phyloP scores from a whole-genome alignment of 2,888 invertebrate genomes.

The Tetragonula carbonaria region DNA sequence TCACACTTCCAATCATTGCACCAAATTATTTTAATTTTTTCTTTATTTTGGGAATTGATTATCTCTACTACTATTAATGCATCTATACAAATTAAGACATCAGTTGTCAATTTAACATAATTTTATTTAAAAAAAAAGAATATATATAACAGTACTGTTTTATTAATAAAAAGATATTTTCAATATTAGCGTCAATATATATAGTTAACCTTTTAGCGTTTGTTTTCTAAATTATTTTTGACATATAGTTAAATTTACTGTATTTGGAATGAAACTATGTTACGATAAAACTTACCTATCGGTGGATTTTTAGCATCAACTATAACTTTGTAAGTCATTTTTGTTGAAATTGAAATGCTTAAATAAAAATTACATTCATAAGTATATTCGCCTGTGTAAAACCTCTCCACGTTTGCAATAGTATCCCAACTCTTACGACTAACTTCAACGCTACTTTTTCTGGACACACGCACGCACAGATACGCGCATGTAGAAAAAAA shows the following conservation, averaged over 20 bases:
- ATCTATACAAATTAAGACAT: slow-evolving; percentile 65
- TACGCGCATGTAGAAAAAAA: background rate
- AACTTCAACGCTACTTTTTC: background rate
- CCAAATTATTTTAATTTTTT: slow-evolving; percentile 71
- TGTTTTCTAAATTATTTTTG: slow-evolving; percentile 10
- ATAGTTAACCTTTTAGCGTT: slow-evolving; percentile 2
- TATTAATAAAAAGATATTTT: background rate
- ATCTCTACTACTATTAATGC: slow-evolving; percentile 75
- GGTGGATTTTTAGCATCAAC: slow-evolving; percentile 75
- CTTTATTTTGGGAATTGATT: slow-evolving; percentile 65
- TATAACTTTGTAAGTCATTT: slow-evolving; percentile 75
- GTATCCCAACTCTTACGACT: background rate
- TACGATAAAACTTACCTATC: slow-evolving; percentile 68
- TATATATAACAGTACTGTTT: background rate
- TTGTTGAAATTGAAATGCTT: slow-evolving; percentile 14
- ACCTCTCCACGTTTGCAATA: slow-evolving; percentile 44
- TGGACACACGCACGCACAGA: background rate
- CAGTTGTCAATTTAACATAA: background rate
- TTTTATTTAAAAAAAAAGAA: background rate
- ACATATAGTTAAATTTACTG: background rate
- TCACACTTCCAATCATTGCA: slow-evolving; percentile 71
- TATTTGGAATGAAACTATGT: background rate
- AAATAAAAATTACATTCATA: slow-evolving; percentile 12
- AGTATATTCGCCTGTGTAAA: slow-evolving; percentile 38
- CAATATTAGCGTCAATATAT: background rate